These are phyloP conservation scores for Aphidius colemani DNA, from an alignment of 2,888 invertebrate genomes.

Conservation along the genomic window DNA sequence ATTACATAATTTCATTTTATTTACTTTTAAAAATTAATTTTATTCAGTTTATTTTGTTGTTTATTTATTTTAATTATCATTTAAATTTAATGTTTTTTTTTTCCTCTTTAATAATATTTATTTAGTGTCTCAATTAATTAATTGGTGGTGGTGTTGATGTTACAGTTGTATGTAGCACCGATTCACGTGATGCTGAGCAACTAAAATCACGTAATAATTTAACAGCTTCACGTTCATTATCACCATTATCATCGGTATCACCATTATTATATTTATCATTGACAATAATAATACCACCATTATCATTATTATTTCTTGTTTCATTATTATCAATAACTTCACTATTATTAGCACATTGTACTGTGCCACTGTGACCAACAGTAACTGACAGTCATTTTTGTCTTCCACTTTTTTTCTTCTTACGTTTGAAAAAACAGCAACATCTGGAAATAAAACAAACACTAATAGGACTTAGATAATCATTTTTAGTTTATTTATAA, in stretches of 20 bases:
- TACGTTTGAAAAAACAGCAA: constrained; percentile 98
- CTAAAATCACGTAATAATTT: constrained; percentile 68
- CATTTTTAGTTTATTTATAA: constrained; percentile 39
- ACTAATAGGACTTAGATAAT: constrained; percentile 59
- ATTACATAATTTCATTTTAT: too few relatives aligned
- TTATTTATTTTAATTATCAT: background rate
- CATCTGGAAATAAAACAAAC: constrained; percentile 76
- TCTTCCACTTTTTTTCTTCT: constrained; percentile 96
- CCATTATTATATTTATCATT: constrained; percentile 25
- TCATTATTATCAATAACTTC: constrained; percentile 36
- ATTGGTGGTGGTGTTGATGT: constrained; percentile 40
- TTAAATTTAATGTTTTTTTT: background rate
- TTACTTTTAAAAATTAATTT: constrained; percentile 3
- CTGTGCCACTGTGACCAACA: constrained; percentile 67
- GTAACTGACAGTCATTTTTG: constrained; percentile 85
- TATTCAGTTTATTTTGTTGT: background rate
- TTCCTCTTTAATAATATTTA: background rate
- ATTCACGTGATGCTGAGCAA: constrained; percentile 68
- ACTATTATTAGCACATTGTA: constrained; percentile 55
- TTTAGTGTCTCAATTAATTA: constrained; percentile 6
- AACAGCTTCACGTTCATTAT: constrained; percentile 64
- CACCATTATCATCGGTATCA: constrained; percentile 61
- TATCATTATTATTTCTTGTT: constrained; percentile 20
- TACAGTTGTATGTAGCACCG: constrained; percentile 62
- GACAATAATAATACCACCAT: constrained; percentile 23